Conservation (phyloP, 2,888 invertebrate species). For the Neria commutata region DNA sequence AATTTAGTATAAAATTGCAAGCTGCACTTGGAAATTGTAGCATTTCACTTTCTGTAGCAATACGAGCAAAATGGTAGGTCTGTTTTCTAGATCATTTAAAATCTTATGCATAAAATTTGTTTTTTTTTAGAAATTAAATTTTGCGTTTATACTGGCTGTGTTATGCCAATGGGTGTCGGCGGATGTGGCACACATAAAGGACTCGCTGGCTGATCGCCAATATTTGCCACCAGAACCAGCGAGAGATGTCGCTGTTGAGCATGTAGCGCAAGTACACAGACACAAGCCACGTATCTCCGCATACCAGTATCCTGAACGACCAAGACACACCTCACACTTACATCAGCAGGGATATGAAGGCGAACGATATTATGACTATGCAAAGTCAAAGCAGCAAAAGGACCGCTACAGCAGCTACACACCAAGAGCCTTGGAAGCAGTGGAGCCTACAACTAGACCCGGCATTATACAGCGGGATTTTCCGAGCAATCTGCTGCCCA, state of each 20-base stretch:
- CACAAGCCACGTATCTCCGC: too few relatives aligned
- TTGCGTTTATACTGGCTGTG: slow-evolving; percentile 26
- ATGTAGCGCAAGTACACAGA: too few relatives aligned
- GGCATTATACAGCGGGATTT: not conserved
- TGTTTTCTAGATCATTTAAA: not conserved
- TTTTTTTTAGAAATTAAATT: slow-evolving; percentile 9
- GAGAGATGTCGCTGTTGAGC: slow-evolving; percentile 22
- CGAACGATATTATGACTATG: slow-evolving; percentile 37
- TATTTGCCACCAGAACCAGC: slow-evolving; percentile 35
- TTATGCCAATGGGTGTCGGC: slow-evolving; percentile 24
- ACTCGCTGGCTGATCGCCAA: slow-evolving; percentile 32
- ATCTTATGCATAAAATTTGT: not conserved
- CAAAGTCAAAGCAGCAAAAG: slow-evolving; percentile 32
- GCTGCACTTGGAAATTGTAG: not conserved
- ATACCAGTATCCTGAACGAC: slow-evolving; percentile 38
- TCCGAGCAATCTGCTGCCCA: not conserved
- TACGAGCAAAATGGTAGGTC: not conserved
- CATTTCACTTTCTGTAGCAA: slow-evolving; percentile 6
- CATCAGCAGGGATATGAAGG: slow-evolving; percentile 16
- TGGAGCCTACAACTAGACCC: not conserved
- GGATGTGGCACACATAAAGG: slow-evolving; percentile 36
- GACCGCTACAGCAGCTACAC: slow-evolving; percentile 28
- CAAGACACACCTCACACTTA: slow-evolving; percentile 28
- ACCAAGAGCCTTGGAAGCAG: not conserved
- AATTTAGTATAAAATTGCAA: slow-evolving; percentile 30